Evolutionary conservation across 2,113 vertebrate species (phyloP).

Genomic region (Micronycteris hirsuta): DNA sequence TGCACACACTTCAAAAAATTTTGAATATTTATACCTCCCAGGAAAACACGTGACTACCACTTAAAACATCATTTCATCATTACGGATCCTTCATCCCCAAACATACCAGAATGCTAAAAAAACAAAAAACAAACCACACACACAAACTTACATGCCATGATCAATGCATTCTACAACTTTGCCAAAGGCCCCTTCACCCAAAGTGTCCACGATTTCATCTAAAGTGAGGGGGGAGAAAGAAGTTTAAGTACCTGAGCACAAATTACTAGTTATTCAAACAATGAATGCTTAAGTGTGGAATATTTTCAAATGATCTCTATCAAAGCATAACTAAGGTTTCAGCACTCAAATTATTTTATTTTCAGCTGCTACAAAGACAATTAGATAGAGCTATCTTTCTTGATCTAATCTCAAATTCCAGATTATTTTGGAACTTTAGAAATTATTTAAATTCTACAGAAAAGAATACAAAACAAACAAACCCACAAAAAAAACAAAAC

Average conservation of each 20-base stretch:
- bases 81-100: not conserved
- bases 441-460: slow-evolving; percentile 85
- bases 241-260: slow-evolving; percentile 57
- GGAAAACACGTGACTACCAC: not conserved
- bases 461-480: slow-evolving; percentile 84
- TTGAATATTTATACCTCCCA: not conserved
- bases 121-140: not conserved
- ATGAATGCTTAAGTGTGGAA: slow-evolving; percentile 78
- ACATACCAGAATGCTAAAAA: not conserved
- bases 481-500: slow-evolving; percentile 84
- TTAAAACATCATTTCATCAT: not conserved
- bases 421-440: slow-evolving; percentile 80
- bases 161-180: slow-evolving; percentile 98
- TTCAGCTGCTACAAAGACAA: slow-evolving; percentile 83
- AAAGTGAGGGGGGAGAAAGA: slow-evolving; percentile 80
- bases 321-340: slow-evolving; percentile 83
- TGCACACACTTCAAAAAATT: not conserved
- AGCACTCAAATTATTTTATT: slow-evolving; percentile 85
- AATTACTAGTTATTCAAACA: slow-evolving; percentile 63
- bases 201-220: slow-evolving; percentile 98
- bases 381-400: slow-evolving; percentile 83
- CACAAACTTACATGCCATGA: slow-evolving; percentile 84
- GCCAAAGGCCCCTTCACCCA: slow-evolving; percentile 99
- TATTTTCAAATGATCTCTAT: slow-evolving; percentile 80
- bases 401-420: slow-evolving; percentile 83